Percentiles rank a stretch among this genome's conserved stretches.
These are phyloP conservation scores for Ctenicera cuprea DNA, from an alignment of 2,888 invertebrate species.

Conservation along the genomic window DNA sequence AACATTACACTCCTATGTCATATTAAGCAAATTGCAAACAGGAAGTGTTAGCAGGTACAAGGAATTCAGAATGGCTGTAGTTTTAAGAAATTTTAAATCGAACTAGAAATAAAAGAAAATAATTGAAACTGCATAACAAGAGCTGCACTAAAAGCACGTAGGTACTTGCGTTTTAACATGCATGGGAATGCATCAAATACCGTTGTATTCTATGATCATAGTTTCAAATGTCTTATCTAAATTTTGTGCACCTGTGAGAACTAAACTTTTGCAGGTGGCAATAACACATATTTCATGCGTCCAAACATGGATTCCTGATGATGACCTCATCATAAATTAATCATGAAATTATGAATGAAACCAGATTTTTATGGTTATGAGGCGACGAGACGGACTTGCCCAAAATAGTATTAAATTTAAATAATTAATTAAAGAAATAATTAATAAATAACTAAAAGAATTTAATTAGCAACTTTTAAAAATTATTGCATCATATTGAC, in stretches of 20 bases:
- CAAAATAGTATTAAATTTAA: conserved; percentile 4
- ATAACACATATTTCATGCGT: conserved; percentile 10
- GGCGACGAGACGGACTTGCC: conserved; percentile 11
- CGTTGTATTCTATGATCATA: too few species aligned
- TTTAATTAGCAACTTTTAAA: neutral
- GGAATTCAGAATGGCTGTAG: conserved; percentile 27
- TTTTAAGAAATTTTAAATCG: conserved; percentile 11
- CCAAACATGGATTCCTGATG: neutral
- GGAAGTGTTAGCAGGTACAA: conserved; percentile 19
- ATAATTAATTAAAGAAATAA: too few species aligned
- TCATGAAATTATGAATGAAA: conserved; percentile 24
- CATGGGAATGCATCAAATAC: neutral
- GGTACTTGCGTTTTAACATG: neutral
- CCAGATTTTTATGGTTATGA: neutral
- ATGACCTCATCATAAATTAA: conserved; percentile 14
- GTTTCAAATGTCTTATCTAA: too few species aligned
- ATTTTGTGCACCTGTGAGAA: conserved; percentile 16
- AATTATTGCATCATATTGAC: conserved; percentile 14
- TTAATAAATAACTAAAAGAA: neutral
- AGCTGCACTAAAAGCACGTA: neutral
- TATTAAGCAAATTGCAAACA: conserved; percentile 5
- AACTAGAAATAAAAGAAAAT: too few species aligned
- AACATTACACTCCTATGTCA: neutral
- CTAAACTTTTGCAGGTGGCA: conserved; percentile 23
- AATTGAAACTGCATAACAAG: neutral